These are phyloP conservation scores for Antennarius striatus DNA, from an alignment of 2,113 vertebrate genomes.

Conservation along the genomic window DNA sequence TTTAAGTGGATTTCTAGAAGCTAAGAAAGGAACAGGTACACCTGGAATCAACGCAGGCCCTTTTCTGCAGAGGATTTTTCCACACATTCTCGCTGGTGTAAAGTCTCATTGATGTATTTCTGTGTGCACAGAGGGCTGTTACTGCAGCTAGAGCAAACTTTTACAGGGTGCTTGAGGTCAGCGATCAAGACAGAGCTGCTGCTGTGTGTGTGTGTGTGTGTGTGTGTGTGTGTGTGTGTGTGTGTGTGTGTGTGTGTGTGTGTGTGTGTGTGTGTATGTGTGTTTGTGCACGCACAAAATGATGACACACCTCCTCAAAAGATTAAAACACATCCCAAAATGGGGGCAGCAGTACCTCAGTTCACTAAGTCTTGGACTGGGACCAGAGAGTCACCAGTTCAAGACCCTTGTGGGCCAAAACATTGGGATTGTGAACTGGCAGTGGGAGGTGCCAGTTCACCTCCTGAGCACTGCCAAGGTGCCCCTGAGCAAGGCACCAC, in stretches of 20 bases:
- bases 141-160: slow-evolving; percentile 46
- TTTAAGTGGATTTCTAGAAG: slow-evolving; percentile 33
- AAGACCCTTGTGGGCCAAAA: too few species aligned
- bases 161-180: slow-evolving; percentile 33
- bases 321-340: too few species aligned
- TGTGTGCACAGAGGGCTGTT: slow-evolving; percentile 46
- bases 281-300: background rate
- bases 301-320: too few species aligned
- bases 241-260: background rate
- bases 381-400: too few species aligned
- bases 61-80: slow-evolving; percentile 57
- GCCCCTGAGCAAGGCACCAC: too few species aligned
- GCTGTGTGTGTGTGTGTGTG: background rate
- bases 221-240: background rate
- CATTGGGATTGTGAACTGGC: too few species aligned
- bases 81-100: slow-evolving; percentile 58
- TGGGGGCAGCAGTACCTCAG: too few species aligned
- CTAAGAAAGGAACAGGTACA: slow-evolving; percentile 41
- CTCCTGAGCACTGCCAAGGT: too few species aligned
- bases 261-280: background rate
- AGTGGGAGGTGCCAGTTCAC: too few species aligned
- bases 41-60: background rate
- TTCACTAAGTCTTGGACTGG: too few species aligned
- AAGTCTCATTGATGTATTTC: slow-evolving; percentile 64
- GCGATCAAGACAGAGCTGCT: slow-evolving; percentile 16